Conservation (phyloP, 2,797 vertebrate genomes). For the Acomys russatus region DNA sequence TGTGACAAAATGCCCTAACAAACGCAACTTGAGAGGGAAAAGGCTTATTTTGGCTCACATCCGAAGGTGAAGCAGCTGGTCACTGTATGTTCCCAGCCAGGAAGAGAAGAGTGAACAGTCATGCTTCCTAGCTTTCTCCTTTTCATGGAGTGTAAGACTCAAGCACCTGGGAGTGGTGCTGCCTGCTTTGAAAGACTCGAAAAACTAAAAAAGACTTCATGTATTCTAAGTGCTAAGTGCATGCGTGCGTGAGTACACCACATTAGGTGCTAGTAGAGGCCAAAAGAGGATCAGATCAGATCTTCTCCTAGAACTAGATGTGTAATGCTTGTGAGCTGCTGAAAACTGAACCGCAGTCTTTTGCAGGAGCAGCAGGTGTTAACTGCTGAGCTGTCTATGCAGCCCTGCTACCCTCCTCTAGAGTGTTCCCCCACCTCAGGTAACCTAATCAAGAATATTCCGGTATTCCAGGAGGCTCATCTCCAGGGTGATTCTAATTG, state of each 20-base stretch:
- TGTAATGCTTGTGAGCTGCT: not conserved
- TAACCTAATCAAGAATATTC: not conserved
- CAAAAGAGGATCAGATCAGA: not conserved
- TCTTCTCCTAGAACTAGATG: not conserved
- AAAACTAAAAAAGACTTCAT: too few species aligned
- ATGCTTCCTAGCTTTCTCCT: not conserved
- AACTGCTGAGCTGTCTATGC: not conserved
- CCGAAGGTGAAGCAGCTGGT: not conserved
- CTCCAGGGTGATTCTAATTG: not conserved
- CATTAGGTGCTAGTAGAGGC: not conserved
- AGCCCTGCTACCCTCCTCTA: not conserved
- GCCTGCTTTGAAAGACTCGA: not conserved
- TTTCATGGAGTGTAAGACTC: too few species aligned
- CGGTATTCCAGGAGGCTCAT: not conserved
- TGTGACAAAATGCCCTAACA: not conserved
- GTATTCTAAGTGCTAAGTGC: not conserved
- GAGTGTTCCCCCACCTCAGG: too few species aligned
- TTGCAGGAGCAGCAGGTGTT: not conserved
- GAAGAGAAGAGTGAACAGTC: not conserved
- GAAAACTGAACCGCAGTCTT: not conserved
- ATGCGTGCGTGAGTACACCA: not conserved
- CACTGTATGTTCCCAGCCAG: not conserved
- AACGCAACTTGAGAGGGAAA: not conserved
- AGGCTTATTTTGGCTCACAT: too few species aligned
- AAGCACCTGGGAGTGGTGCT: not conserved